phyloP scores from a whole-genome alignment of 1,140 invertebrate genomes.

The Lucilia sericata region DNA sequence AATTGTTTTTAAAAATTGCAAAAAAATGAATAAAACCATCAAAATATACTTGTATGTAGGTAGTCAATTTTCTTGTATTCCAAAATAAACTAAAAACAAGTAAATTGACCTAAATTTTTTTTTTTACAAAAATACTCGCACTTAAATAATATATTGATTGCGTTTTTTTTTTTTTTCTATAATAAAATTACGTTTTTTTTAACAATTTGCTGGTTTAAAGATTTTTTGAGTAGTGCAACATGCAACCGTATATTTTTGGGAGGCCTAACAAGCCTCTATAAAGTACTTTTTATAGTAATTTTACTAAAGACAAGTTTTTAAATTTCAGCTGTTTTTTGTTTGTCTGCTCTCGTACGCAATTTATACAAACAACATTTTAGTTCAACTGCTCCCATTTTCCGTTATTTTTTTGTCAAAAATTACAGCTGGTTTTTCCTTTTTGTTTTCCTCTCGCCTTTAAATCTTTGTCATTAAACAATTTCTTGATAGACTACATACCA shows the following conservation, averaged over 20 bases:
- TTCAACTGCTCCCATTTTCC: conserved; percentile 33
- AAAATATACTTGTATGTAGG: background rate
- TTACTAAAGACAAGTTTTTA: background rate
- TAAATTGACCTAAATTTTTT: conserved; percentile 35
- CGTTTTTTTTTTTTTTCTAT: conserved; percentile 13
- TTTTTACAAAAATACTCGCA: background rate
- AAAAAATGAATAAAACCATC: background rate
- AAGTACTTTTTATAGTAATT: background rate
- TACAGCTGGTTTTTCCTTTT: conserved; percentile 37
- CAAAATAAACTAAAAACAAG: conserved; percentile 11
- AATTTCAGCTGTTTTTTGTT: background rate
- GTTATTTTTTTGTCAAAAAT: background rate
- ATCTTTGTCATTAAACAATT: conserved; percentile 20
- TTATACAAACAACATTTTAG: background rate
- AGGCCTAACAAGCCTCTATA: too few species aligned
- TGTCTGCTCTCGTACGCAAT: background rate
- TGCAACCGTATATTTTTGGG: too few species aligned
- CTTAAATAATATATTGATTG: conserved; percentile 25
- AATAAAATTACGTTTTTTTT: too few species aligned
- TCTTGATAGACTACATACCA: background rate
- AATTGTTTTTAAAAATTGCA: background rate
- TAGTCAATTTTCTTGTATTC: conserved; percentile 30
- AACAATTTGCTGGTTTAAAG: background rate
- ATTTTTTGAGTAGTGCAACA: too few species aligned
- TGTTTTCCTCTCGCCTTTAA: conserved; percentile 1